Evolutionary conservation across 1,140 invertebrate species (phyloP), one percentile per base, ranked within the genome.

Genomic region (Pseudoatta argentina): DNA sequence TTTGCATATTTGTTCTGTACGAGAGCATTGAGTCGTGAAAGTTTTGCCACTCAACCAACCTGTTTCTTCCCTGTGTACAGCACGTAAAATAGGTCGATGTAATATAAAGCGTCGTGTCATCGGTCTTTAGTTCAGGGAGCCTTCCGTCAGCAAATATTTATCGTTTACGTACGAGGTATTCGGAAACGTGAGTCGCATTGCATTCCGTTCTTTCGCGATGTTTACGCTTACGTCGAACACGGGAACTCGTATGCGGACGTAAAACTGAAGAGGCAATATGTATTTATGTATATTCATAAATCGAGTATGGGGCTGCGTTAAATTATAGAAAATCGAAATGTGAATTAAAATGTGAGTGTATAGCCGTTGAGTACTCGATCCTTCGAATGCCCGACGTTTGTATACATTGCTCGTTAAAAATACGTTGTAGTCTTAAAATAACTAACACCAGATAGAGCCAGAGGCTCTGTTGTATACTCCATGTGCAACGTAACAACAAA

Each of bases 61-160:
- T 67, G 44, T 51, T 53, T 53, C 76, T 44, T 66, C 18, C n/a
- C 61, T 21, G 27, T 53, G 48, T 30, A 2, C 39, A 51, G 59
- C 4, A 51, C n/a, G 30, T 67, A 24, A 79, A 79, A 67, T 53
- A 55, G 48, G 48, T 55, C 48, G 63, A 55, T 55, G 63, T 39
- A 53, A 79, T 44, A 53, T 79, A 67, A 79, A 67, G 77, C 51
- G 64, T 55, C 63, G 48, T 21, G 27, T 67, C 77, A 67, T 79
- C 44, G 61, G 44, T 79, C 77, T 67, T 67, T 34, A 55, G 27
- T 21, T 79, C 61, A 24, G 18, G 24, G 6, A 78, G 44, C 24
- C 44, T 66, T 53, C 44, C 76, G n/a, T 7, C 48, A 24, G 63
- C 30, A 67, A 79, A 67, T 79, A 67, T 79, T 79, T 67, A 67